A percentile compares a stretch with the other conserved stretches of the same genome.
Evolutionary conservation across 1,140 invertebrate species (phyloP).

Genomic region (Tachypleus tridentatus): DNA sequence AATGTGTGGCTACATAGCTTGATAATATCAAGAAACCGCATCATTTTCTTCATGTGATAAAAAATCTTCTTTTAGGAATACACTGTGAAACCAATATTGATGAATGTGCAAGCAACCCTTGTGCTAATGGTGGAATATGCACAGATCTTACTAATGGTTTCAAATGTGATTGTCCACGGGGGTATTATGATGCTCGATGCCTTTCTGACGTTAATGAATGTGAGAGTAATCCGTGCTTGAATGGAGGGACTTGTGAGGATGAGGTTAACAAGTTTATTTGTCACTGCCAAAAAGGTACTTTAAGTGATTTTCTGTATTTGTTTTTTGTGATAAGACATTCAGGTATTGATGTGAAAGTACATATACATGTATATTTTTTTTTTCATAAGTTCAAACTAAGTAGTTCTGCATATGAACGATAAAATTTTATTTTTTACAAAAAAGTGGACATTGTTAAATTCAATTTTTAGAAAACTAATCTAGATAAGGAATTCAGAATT

Average conservation of each 20-base stretch:
- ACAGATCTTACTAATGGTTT: constrained; percentile 77
- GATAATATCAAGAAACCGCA: no score
- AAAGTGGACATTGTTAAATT: no score
- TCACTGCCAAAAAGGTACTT: constrained; percentile 54
- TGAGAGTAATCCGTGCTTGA: constrained; percentile 59
- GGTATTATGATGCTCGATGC: constrained; percentile 79
- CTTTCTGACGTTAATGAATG: constrained; percentile 89
- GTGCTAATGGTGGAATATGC: constrained; percentile 75
- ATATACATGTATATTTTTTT: no score
- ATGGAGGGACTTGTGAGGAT: constrained; percentile 61
- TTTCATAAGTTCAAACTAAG: no score
- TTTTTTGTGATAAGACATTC: no score
- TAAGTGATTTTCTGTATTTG: neutral
- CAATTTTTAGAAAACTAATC: no score
- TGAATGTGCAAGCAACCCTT: constrained; percentile 53
- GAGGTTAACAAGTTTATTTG: constrained; percentile 42
- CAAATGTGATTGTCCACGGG: constrained; percentile 70
- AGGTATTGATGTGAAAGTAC: no score
- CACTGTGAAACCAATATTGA: constrained; percentile 69
- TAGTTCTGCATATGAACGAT: no score
- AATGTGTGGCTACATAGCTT: no score
- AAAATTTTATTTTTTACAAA: no score
- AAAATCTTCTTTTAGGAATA: constrained; percentile 49
- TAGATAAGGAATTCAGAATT: no score
- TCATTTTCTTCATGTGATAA: no score